A percentile compares a stretch with the other conserved stretches of the same genome.
phyloP scores from a whole-genome alignment of 2,888 invertebrate species.

The Arrhopalites spinosus region DNA sequence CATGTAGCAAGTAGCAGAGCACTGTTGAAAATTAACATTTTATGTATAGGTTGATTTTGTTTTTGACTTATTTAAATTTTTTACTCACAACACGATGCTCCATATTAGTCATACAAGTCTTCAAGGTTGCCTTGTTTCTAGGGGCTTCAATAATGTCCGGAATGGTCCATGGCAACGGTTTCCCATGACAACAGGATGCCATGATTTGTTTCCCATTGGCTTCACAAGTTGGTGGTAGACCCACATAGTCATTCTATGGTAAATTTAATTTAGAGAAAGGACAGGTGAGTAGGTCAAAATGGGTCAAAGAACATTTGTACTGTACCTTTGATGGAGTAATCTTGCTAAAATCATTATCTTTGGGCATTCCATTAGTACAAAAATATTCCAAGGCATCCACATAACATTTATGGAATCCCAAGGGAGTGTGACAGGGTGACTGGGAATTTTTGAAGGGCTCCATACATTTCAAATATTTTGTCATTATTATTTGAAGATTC shows the following conservation, averaged over 20 bases:
- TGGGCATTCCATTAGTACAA: conserved; percentile 42
- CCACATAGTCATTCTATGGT: conserved; percentile 41
- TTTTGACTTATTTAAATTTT: neutral
- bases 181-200: conserved; percentile 49
- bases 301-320: neutral
- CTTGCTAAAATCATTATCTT: conserved; percentile 36
- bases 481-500: conserved; percentile 39
- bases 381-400: conserved; percentile 44
- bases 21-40: conserved; percentile 39
- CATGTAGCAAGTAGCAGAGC: conserved; percentile 49
- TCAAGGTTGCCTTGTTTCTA: conserved; percentile 38
- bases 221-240: conserved; percentile 38
- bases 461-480: conserved; percentile 42
- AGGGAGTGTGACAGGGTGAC: conserved; percentile 44
- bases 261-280: too few relatives aligned
- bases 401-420: conserved; percentile 51
- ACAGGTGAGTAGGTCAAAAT: neutral
- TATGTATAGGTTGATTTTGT: neutral
- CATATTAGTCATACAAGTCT: conserved; percentile 45
- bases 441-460: conserved; percentile 44
- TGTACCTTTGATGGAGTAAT: conserved; percentile 37
- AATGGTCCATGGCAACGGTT: conserved; percentile 49
- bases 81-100: conserved; percentile 21
- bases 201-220: conserved; percentile 37
- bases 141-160: conserved; percentile 50